phyloP scores from a whole-genome alignment of 2,888 invertebrate species.

The Tipula vernalis region DNA sequence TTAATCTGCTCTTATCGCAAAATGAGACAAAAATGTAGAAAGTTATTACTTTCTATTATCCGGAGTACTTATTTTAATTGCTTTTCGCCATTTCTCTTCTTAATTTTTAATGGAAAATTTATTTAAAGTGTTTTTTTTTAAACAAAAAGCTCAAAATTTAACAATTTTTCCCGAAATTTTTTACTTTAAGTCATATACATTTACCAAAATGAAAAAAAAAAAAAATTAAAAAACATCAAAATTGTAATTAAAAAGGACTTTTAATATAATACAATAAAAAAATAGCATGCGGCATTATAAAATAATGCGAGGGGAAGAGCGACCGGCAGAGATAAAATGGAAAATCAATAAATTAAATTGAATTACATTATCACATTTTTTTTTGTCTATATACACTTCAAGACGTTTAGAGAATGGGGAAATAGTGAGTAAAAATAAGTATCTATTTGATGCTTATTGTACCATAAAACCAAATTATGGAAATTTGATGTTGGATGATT shows the following conservation, averaged over 20 bases:
- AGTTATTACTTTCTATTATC: not conserved
- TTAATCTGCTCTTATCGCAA: not conserved
- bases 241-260: not conserved
- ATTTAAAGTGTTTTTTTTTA: not conserved
- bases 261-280: not conserved
- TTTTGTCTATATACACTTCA: not conserved
- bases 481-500: not conserved
- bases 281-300: not conserved
- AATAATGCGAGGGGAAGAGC: not conserved
- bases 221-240: not conserved
- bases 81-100: not conserved
- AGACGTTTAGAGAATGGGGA: not conserved
- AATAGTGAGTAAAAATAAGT: not conserved
- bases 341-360: not conserved
- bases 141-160: not conserved
- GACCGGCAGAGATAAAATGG: not conserved
- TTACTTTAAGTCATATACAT: not conserved
- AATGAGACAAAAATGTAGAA: not conserved
- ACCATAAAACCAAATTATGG: not conserved
- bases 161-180: not conserved
- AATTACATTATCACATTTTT: not conserved
- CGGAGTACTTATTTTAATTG: not conserved
- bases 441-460: not conserved
- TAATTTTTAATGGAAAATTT: not conserved
- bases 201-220: not conserved